Conservation (phyloP, 1,140 invertebrate species). For the Saccostrea echinata region DNA sequence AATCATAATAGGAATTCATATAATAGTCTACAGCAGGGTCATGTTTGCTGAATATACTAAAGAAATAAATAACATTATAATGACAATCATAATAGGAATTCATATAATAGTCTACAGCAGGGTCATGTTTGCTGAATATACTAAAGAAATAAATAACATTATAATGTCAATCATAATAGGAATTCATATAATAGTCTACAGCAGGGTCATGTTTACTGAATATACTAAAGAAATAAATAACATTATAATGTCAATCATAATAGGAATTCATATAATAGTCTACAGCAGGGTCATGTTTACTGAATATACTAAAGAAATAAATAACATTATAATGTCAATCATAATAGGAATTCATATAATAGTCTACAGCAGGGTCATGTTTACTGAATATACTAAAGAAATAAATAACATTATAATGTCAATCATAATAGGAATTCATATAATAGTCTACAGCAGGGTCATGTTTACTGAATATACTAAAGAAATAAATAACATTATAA, state of each 20-base stretch:
- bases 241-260: no score
- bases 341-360: no score
- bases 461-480: slow-evolving; percentile 48
- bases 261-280: no score
- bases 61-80: neutral
- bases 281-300: slow-evolving; percentile 7
- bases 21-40: slow-evolving; percentile 40
- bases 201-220: slow-evolving; percentile 33
- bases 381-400: slow-evolving; percentile 47
- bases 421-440: no score
- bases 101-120: slow-evolving; percentile 22
- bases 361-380: neutral
- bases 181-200: neutral
- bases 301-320: slow-evolving; percentile 42
- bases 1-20: neutral
- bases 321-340: no score
- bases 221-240: slow-evolving; percentile 28
- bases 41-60: slow-evolving; percentile 47
- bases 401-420: neutral
- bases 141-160: slow-evolving; percentile 5
- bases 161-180: neutral
- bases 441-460: neutral
- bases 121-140: slow-evolving; percentile 46
- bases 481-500: neutral
- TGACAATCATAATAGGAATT: neutral